Evolutionary conservation across 2,888 invertebrate species (phyloP), one percentile per base, ranked within the genome.

Genomic region (Caenorhabditis zanzibari): DNA sequence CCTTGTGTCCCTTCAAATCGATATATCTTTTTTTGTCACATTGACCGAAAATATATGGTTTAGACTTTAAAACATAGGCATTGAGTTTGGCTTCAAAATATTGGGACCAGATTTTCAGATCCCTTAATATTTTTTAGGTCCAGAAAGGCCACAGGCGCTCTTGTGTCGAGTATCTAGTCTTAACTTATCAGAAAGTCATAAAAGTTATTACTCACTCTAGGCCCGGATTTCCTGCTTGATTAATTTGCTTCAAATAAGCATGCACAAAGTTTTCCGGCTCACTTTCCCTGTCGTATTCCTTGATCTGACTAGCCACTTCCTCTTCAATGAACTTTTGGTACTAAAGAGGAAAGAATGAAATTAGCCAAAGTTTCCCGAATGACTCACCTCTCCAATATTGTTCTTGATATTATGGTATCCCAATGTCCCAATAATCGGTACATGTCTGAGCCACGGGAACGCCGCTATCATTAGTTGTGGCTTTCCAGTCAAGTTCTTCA

Each of bases 171-270:
- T n/a, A n/a, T n/a, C n/a, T n/a, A n/a, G n/a, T n/a, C n/a, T n/a
- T n/a, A n/a, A n/a, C n/a, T n/a, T n/a, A n/a, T n/a, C n/a, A n/a
- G n/a, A n/a, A n/a, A n/a, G n/a, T n/a, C n/a, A n/a, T n/a, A n/a
- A n/a, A n/a, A n/a, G n/a, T n/a, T n/a, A n/a, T n/a, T n/a, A n/a
- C 79, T 63, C 32, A 72, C 80, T 81, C 66, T 5, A 81, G 14
- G 1, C 16, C 28, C 1, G 47, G 47, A 28, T 47, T 64, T 38
- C 35, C 64, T 9, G 59, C 28, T 19, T 44, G 24, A 1, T 56
- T 52, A 54, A 73, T 81, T 28, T 72, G 69, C 28, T 81, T 52
- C 74, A 80, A 12, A 56, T 87, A 87, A 12, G 87, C 84, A 49
- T 87, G 85, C 16, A 76, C 72, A n/a, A 47, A 47, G 14, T 47